Percentiles rank a stretch among this genome's conserved stretches.
Evolutionary conservation across 1,140 invertebrate genomes (phyloP).

Genomic region (Bombus sylvicola): DNA sequence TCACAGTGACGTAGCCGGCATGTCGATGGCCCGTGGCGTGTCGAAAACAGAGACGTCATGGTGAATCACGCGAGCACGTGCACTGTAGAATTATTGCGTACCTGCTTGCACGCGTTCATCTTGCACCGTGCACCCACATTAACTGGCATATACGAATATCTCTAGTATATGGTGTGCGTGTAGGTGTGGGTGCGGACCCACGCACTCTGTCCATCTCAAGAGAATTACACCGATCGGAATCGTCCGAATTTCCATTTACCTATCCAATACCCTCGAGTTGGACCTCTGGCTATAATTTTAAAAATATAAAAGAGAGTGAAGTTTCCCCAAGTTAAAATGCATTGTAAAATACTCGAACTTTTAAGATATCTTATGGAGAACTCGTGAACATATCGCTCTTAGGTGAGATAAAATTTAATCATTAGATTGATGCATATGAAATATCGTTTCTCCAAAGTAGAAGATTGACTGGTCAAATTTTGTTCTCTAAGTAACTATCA

Average conservation of each 20-base stretch:
- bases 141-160: neutral
- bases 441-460: too few species aligned
- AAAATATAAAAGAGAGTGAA: neutral
- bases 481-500: neutral
- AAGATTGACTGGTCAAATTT: neutral
- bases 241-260: constrained; percentile 23
- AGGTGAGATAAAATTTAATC: too few species aligned
- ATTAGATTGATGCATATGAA: too few species aligned
- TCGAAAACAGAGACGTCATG: constrained; percentile 40
- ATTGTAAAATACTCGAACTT: too few species aligned
- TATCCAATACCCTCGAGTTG: neutral
- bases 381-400: too few species aligned
- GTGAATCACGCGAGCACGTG: constrained; percentile 54
- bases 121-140: constrained; percentile 44
- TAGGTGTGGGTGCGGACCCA: constrained; percentile 35
- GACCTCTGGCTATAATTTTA: neutral
- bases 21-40: constrained; percentile 20
- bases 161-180: neutral
- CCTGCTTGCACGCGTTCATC: constrained; percentile 53
- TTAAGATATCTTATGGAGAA: too few species aligned
- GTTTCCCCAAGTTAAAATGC: too few species aligned
- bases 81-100: constrained; percentile 59
- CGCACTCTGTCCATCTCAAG: constrained; percentile 26
- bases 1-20: neutral
- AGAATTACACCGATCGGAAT: neutral